Conservation (phyloP, 2,113 vertebrate species). For the Actenoides lindsayi region DNA sequence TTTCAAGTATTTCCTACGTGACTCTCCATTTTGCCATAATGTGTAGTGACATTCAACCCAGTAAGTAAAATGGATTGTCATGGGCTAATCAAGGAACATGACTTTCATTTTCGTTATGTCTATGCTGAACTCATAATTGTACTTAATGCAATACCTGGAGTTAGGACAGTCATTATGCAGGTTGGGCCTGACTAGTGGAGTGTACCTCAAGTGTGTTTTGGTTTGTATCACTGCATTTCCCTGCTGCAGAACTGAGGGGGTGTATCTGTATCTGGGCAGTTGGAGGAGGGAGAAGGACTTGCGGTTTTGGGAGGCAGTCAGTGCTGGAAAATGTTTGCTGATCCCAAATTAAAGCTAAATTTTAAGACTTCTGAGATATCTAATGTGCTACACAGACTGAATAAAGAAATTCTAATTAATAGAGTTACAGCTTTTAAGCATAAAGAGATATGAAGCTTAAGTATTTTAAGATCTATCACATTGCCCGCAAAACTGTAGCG, state of each 20-base stretch:
- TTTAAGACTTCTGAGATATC: not conserved
- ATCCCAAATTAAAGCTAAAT: not conserved
- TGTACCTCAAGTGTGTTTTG: not conserved
- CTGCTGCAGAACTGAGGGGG: not conserved
- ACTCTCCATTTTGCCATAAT: not conserved
- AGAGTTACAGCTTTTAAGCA: not conserved
- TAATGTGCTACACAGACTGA: not conserved
- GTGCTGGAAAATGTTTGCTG: not conserved
- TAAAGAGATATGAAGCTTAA: not conserved
- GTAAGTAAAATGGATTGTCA: not conserved
- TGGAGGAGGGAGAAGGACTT: not conserved
- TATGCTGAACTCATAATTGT: not conserved
- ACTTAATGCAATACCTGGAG: not conserved
- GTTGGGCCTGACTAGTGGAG: not conserved
- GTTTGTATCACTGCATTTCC: not conserved
- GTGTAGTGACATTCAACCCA: not conserved
- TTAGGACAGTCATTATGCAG: not conserved
- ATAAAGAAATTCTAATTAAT: not conserved
- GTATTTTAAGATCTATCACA: not conserved
- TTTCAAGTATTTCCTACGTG: not conserved
- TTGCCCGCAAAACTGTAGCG: not conserved
- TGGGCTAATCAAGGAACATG: not conserved
- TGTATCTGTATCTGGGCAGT: not conserved
- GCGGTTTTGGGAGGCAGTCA: not conserved
- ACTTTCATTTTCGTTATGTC: not conserved